Conservation (phyloP, 2,113 vertebrate species). For the Sarotherodon lohbergeri region DNA sequence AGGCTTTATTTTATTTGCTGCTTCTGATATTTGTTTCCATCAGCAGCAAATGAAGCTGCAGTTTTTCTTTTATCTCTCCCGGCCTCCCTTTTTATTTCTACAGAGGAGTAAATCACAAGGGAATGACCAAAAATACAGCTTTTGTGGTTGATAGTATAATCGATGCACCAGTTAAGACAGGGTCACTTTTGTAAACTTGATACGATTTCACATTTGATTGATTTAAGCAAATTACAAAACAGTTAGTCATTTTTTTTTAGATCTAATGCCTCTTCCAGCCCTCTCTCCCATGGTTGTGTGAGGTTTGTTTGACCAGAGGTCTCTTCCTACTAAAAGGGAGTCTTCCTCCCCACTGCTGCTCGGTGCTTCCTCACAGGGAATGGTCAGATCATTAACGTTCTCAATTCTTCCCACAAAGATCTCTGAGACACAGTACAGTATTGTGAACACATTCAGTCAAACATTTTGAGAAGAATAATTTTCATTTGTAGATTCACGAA, state of each 20-base stretch:
- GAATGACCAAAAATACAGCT: neutral
- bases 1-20: neutral
- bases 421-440: neutral
- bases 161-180: neutral
- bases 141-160: neutral
- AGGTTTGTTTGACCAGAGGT: neutral
- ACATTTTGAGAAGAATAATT: neutral
- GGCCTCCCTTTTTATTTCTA: too few relatives aligned
- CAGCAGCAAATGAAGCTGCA: neutral
- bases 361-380: neutral
- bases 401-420: neutral
- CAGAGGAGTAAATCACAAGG: neutral
- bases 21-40: neutral
- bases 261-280: neutral
- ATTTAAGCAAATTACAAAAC: neutral
- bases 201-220: neutral
- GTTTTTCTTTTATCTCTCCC: accelerated
- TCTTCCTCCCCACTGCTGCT: neutral
- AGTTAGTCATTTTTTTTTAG: neutral
- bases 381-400: neutral
- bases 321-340: neutral
- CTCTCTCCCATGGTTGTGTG: accelerated
- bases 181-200: neutral
- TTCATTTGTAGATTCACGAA: accelerated
- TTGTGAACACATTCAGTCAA: neutral